Conservation (phyloP, 2,113 vertebrate genomes). For the Oncorhynchus nerka region DNA sequence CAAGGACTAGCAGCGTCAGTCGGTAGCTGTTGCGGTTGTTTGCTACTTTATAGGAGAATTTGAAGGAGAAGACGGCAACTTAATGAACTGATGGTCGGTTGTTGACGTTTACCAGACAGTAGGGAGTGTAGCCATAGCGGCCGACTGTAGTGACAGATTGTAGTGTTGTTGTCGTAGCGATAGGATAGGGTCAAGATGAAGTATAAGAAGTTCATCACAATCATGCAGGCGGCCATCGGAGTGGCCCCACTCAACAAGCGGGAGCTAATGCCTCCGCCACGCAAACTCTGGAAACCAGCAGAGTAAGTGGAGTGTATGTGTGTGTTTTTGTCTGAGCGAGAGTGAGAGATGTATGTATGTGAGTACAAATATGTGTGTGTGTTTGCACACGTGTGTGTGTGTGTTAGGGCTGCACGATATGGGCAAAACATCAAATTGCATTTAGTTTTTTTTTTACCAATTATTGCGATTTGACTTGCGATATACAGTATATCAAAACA, state of each 20-base stretch:
- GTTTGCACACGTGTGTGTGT: not conserved
- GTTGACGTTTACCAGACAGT: not conserved
- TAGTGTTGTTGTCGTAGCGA: not conserved
- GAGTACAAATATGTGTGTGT: not conserved
- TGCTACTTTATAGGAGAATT: not conserved
- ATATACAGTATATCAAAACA: too few species aligned
- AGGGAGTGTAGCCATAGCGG: conserved; percentile 1
- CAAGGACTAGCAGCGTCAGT: not conserved
- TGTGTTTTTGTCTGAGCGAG: not conserved
- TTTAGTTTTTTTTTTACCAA: too few species aligned
- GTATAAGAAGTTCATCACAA: conserved; percentile 88
- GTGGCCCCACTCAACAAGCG: conserved; percentile 90
- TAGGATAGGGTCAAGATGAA: conserved; percentile 71
- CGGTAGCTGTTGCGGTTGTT: not conserved
- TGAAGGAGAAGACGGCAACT: not conserved
- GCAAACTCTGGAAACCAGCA: conserved; percentile 82
- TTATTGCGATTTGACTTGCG: too few species aligned
- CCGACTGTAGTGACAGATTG: not conserved
- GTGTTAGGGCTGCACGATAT: not conserved
- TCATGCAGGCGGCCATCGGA: conserved; percentile 85
- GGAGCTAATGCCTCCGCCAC: conserved; percentile 83
- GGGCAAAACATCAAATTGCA: too few species aligned
- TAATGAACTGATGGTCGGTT: not conserved
- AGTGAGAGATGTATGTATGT: not conserved
- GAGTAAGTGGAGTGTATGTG: conserved; percentile 74